Evolutionary conservation across 2,888 invertebrate species (phyloP).

Genomic region (Drosophila testacea): DNA sequence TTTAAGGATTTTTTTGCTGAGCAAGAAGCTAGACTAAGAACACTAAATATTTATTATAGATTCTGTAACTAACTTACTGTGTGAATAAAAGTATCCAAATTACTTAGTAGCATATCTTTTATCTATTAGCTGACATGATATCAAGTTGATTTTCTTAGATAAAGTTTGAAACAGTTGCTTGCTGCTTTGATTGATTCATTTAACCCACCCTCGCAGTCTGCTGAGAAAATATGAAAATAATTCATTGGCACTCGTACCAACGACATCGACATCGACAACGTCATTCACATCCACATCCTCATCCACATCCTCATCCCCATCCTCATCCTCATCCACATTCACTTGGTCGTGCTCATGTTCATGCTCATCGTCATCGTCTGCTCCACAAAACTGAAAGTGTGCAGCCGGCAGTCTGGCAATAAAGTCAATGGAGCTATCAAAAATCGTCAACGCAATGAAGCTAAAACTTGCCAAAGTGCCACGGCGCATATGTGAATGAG

Average conservation of each 20-base stretch:
- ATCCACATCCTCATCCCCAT: background rate
- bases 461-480: slow-evolving; percentile 70
- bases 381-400: slow-evolving; percentile 65
- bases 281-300: background rate
- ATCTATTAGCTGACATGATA: background rate
- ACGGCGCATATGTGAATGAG: slow-evolving; percentile 47
- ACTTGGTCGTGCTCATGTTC: background rate
- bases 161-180: background rate
- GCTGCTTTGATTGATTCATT: slow-evolving; percentile 18
- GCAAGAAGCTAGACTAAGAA: too few species aligned
- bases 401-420: slow-evolving; percentile 65
- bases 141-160: background rate
- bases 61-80: too few species aligned
- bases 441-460: slow-evolving; percentile 76
- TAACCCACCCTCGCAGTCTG: slow-evolving; percentile 38
- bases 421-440: slow-evolving; percentile 81
- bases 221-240: slow-evolving; percentile 72
- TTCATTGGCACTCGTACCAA: slow-evolving; percentile 59
- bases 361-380: slow-evolving; percentile 15
- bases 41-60: too few species aligned
- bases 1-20: too few species aligned
- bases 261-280: background rate
- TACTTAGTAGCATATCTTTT: background rate
- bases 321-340: slow-evolving; percentile 2
- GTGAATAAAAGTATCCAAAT: background rate